Evolutionary conservation across 1,140 invertebrate genomes (phyloP).

Genomic region (Cardiocondyla obscurior): DNA sequence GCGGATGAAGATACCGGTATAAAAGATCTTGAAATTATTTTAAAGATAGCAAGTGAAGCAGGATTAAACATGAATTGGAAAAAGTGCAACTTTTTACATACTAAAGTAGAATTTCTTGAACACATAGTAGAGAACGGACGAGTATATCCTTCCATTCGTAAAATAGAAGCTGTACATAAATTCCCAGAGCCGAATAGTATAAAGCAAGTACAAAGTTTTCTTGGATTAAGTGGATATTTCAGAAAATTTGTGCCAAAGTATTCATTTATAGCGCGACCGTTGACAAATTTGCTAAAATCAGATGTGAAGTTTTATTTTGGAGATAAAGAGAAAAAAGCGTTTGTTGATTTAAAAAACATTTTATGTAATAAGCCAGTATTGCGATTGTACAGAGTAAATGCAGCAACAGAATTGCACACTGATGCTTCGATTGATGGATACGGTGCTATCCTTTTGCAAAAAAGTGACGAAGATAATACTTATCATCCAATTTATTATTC

Average conservation of each 20-base stretch:
- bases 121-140: neutral
- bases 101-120: neutral
- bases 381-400: neutral
- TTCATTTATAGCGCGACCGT: neutral
- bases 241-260: too few species aligned
- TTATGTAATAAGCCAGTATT: neutral
- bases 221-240: too few species aligned
- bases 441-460: neutral
- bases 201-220: too few species aligned
- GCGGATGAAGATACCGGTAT: neutral
- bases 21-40: neutral
- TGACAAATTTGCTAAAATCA: neutral
- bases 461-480: neutral
- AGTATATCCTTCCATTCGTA: too few species aligned
- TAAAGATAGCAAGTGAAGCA: neutral
- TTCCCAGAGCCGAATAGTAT: too few species aligned
- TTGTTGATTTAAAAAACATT: neutral
- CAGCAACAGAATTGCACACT: neutral
- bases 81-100: neutral
- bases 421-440: too few species aligned
- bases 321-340: neutral
- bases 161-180: too few species aligned
- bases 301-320: neutral
- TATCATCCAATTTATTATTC: too few species aligned
- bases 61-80: slow-evolving; percentile 1